Base-by-base conservation (phyloP, 2,888 invertebrate genomes). In the Brachypterus glaber region DNA sequence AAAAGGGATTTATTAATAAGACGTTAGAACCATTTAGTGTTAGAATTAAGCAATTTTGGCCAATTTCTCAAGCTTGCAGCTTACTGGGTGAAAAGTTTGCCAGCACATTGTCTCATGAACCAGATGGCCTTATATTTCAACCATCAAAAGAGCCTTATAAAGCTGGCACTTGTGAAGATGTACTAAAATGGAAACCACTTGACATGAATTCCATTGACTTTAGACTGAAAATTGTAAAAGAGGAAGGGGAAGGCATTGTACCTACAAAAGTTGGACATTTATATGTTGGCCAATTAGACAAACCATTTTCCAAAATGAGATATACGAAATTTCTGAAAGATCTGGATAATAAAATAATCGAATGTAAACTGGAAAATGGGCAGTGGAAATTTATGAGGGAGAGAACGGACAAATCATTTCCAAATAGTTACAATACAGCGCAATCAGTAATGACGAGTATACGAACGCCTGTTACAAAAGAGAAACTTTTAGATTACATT, bases 71-170 rank as follows among this genome's bases (percentile, higher is more conserved):
- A 62, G 76, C 89, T 0, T 71, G 67, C 3, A 76, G 73, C 51
- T 67, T 90, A 30, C 65, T 90, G 3, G 79, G 85, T 9, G 86
- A 87, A 30, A 88, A 89, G 57, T 97, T 98, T 66, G 78, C 84
- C 0, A 79, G 79, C 49, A 76, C 81, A 21, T 69, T 98, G 12
- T 73, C 79, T 1, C 98, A 99, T 59, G 95, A 97, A 62, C 95
- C 96, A 0, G 98, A 99, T 59, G 98, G 98, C 13, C 73, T 98
- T 9, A 92, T 99, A 56, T 99, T 97, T 62, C 98, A 99, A 61
- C 98, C 98, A 0, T 74, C 83, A 0, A 72, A 76, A 44, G 87
- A 85, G 81, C 79, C 82, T 0, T 98, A 98, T 59, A 70, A 72
- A 9, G 69, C 86, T 4, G 98, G 98, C 0, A 72, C 78, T 4